A percentile compares a stretch with the other conserved stretches of the same genome.
Evolutionary conservation across 23 tunicate genomes (phyloP).

Genomic region (Trididemnum clinides): DNA sequence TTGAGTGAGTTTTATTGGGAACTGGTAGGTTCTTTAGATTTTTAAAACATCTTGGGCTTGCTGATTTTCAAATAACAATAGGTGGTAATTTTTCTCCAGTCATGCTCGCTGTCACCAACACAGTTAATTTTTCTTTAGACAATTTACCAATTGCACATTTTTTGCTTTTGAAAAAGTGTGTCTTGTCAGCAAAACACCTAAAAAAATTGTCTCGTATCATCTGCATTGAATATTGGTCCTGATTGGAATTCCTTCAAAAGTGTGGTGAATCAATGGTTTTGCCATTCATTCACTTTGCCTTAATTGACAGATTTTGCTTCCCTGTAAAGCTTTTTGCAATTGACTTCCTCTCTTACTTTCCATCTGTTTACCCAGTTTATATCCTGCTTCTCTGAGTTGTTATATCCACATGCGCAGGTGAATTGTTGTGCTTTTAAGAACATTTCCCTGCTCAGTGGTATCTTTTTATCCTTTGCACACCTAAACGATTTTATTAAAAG

Average conservation of each 20-base stretch:
- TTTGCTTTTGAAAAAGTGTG: neutral
- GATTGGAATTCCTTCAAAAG: neutral
- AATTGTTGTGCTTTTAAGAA: constrained; percentile 6
- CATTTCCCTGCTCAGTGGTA: neutral
- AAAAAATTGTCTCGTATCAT: neutral
- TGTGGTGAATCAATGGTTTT: neutral
- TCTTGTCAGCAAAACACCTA: neutral
- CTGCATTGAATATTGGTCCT: neutral
- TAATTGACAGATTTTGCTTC: neutral
- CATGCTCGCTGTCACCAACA: neutral
- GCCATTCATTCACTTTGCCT: neutral
- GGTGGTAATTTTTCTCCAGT: neutral
- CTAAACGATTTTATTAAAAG: neutral
- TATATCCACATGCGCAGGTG: neutral
- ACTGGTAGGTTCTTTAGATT: neutral
- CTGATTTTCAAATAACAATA: neutral
- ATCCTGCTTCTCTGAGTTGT: neutral
- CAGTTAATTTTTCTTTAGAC: neutral
- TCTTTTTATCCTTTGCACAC: constrained; percentile 1
- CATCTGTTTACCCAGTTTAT: constrained; percentile 10
- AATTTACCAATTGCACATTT: neutral
- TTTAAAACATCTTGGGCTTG: neutral
- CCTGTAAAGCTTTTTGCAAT: neutral
- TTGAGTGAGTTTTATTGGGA: neutral
- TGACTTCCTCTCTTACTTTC: neutral